phyloP scores from a whole-genome alignment of 2,888 invertebrate genomes.

The Halictus quadricinctus region DNA sequence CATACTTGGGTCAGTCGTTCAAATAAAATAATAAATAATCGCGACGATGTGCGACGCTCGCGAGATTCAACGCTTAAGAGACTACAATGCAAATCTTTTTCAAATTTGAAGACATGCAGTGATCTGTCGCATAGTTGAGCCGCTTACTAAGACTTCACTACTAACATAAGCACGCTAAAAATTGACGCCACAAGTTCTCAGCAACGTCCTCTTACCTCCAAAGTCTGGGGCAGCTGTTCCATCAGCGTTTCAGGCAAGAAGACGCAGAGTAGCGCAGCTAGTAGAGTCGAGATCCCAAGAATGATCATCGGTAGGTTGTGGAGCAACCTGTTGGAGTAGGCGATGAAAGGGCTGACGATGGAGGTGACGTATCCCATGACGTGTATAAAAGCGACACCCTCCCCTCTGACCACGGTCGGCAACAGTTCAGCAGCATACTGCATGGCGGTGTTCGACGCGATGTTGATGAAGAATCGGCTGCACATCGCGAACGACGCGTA shows the following conservation, averaged over 20 bases:
- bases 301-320: slow-evolving; percentile 89
- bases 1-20: too few relatives aligned
- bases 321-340: slow-evolving; percentile 88
- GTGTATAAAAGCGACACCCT: slow-evolving; percentile 92
- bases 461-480: slow-evolving; percentile 91
- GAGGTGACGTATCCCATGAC: slow-evolving; percentile 93
- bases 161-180: too few relatives aligned
- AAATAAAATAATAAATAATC: too few relatives aligned
- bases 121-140: too few relatives aligned
- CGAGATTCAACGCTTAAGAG: too few relatives aligned
- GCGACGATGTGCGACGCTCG: too few relatives aligned
- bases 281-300: slow-evolving; percentile 86
- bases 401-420: slow-evolving; percentile 92
- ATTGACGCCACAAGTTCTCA: background rate
- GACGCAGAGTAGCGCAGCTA: background rate
- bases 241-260: slow-evolving; percentile 53
- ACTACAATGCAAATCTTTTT: too few relatives aligned
- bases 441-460: slow-evolving; percentile 92
- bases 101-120: too few relatives aligned
- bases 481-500: slow-evolving; percentile 90
- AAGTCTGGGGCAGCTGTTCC: slow-evolving; percentile 49
- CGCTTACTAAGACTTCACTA: too few relatives aligned
- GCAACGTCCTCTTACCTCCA: slow-evolving; percentile 26
- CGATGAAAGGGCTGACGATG: slow-evolving; percentile 91
- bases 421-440: slow-evolving; percentile 93